Evolutionary conservation across 2,113 vertebrate genomes (phyloP), one percentile per base, ranked within the genome.

Genomic region (Oreotragus oreotragus): DNA sequence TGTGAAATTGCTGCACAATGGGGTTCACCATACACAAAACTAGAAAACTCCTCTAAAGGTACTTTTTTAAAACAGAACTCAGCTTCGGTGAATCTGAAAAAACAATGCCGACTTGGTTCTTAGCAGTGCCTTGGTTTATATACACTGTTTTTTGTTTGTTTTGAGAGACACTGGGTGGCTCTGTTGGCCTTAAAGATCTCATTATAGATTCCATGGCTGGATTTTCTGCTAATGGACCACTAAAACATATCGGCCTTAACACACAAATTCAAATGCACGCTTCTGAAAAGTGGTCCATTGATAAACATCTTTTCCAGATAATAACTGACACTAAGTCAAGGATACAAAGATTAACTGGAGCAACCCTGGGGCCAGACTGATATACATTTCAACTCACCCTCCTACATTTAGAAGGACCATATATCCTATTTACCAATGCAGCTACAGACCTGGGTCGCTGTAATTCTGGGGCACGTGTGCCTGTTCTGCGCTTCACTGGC

Each of bases 1-100:
- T 96, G 5, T 47, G 62, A 96, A 93, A 85, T 4, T 55, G 94
- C 80, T 7, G 30, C 58, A 62, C 94, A 49, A 58, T 45, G 7
- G n/a, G 96, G 89, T 33, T 79, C 60, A 76, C 66, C 39, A 55
- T 21, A 89, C 39, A 90, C 88, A 95, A 84, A 96, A 70, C 92
- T 27, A 91, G 94, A 70, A 97, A 97, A 87, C 73, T 62, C 90
- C 58, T 66, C 58, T 66, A 64, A 84, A 94, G 51, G 89, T 90
- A 93, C 77, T 66, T 85, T 83, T 83, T 76, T 17, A 55, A 84
- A 53, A 57, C 39, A 57, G 88, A 84, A 58, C 28, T 43, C 85
- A 33, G 95, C 47, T 70, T 79, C 70, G 9, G 36, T 43, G 66
- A 94, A 60, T 77, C 36, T 66, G 86, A 92, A 64, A 73, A 64